A percentile compares a stretch with the other conserved stretches of the same genome.
phyloP scores from a whole-genome alignment of 2,113 vertebrate genomes.

The Rhinogobius similis region DNA sequence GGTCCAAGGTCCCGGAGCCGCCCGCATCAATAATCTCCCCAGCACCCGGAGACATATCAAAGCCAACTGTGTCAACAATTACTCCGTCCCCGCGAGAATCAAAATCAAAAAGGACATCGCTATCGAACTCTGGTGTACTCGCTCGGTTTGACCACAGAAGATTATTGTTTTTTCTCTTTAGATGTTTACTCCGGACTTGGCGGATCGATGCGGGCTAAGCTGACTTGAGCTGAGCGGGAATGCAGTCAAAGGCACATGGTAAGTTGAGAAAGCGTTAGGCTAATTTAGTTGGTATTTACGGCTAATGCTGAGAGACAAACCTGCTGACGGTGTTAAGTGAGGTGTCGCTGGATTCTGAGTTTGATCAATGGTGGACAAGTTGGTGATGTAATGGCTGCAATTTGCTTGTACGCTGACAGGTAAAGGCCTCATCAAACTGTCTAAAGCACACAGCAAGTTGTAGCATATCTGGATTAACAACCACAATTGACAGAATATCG shows the following conservation, averaged over 20 bases:
- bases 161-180: slow-evolving; percentile 45
- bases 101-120: slow-evolving; percentile 36
- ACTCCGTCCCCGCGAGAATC: slow-evolving; percentile 39
- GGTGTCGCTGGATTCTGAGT: not conserved
- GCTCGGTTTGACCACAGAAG: slow-evolving; percentile 14
- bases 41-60: slow-evolving; percentile 32
- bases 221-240: slow-evolving; percentile 28
- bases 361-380: too few species aligned
- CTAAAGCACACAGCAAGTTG: not conserved
- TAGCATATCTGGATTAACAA: not conserved
- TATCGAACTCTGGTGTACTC: slow-evolving; percentile 19
- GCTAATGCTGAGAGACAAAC: not conserved
- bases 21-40: slow-evolving; percentile 20
- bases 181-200: slow-evolving; percentile 23
- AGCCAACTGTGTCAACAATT: slow-evolving; percentile 50
- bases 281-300: slow-evolving; percentile 28
- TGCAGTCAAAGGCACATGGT: slow-evolving; percentile 28
- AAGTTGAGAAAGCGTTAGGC: slow-evolving; percentile 22
- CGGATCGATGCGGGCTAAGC: slow-evolving; percentile 52
- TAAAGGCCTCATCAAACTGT: not conserved
- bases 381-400: not conserved
- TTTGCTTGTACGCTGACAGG: not conserved
- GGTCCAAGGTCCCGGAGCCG: slow-evolving; percentile 35
- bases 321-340: not conserved
- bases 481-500: not conserved